Base-by-base conservation (phyloP, 2,888 invertebrate genomes). In the Chymomyza procnemis region DNA sequence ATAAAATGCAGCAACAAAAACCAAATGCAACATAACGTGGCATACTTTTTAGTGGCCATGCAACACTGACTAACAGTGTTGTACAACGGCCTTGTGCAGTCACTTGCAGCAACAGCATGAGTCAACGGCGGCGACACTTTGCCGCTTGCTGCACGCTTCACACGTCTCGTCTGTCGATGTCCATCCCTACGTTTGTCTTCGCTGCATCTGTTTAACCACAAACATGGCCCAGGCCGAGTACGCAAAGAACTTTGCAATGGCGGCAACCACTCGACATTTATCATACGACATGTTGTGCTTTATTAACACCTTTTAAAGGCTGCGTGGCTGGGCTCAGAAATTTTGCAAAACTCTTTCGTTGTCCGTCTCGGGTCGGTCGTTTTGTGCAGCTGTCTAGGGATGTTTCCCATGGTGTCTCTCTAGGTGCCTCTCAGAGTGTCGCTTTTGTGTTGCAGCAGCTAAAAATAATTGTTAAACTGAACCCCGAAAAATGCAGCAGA, bases 231-330 rank as follows among this genome's bases (percentile, higher is more conserved):
- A 41, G 26, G 21, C 55, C 55, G 26, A 55, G 55, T 14, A 55
- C 22, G 55, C 16, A 55, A 21, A 55, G n/a, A 22, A 30, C n/a
- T 55, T 55, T 22, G 22, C n/a, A 55, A 26, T 26, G 6, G 55
- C n/a, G 22, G 16, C n/a, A 55, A 55, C 16, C 5, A 22, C 26
- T 55, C 22, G 58, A 68, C 80, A 78, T 86, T 80, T 80, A 74
- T 83, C 72, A 84, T 74, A 69, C 72, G 70, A 80, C 80, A 80
- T 73, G 75, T 70, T 71, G 78, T 71, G 67, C 79, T 80, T 80
- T 85, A 81, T 81, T 80, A 81, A 81, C 82, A 87, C 87, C 82
- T 84, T 71, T 54, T n/a, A n/a, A 68, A 70, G 66, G 64, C 73
- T 56, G 58, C 67, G 57, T 34, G 60, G 60, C 61, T 55, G 57